phyloP scores from a whole-genome alignment of 2,113 vertebrate species.

The Microcebus lehilahytsara region DNA sequence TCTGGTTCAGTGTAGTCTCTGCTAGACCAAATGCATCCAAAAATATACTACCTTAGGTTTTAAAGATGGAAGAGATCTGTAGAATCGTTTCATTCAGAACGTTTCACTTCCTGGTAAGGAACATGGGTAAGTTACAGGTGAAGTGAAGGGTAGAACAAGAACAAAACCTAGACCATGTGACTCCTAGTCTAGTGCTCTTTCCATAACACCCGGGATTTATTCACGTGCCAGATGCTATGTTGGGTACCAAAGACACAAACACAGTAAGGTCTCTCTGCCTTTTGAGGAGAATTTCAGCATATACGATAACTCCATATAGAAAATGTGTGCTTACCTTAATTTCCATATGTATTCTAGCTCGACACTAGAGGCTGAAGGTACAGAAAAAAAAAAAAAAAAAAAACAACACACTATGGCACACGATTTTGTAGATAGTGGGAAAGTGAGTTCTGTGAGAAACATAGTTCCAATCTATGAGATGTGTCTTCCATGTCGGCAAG shows the following conservation, averaged over 20 bases:
- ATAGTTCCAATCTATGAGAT: not conserved
- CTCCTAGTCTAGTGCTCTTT: not conserved
- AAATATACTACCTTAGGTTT: not conserved
- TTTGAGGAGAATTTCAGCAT: not conserved
- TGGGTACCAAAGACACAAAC: not conserved
- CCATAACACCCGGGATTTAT: not conserved
- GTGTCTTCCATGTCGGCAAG: not conserved
- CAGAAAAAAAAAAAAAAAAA: not conserved
- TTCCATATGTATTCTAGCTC: not conserved
- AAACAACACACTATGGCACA: not conserved
- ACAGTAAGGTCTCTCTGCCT: not conserved
- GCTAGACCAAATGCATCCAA: not conserved
- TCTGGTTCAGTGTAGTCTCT: not conserved
- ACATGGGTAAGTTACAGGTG: not conserved
- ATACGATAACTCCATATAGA: not conserved
- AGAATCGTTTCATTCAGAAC: not conserved
- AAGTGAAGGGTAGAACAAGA: not conserved
- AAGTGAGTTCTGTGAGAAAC: not conserved
- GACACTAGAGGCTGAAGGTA: not conserved
- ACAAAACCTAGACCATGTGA: not conserved
- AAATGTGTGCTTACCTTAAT: slow-evolving; percentile 1
- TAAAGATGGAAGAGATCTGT: not conserved
- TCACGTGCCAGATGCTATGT: not conserved
- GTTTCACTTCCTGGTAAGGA: not conserved
- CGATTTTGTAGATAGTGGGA: not conserved